A percentile compares a stretch with the other conserved stretches of the same genome.
Evolutionary conservation across 2,797 vertebrate species (phyloP).

Genomic region (Apodemus agrarius): DNA sequence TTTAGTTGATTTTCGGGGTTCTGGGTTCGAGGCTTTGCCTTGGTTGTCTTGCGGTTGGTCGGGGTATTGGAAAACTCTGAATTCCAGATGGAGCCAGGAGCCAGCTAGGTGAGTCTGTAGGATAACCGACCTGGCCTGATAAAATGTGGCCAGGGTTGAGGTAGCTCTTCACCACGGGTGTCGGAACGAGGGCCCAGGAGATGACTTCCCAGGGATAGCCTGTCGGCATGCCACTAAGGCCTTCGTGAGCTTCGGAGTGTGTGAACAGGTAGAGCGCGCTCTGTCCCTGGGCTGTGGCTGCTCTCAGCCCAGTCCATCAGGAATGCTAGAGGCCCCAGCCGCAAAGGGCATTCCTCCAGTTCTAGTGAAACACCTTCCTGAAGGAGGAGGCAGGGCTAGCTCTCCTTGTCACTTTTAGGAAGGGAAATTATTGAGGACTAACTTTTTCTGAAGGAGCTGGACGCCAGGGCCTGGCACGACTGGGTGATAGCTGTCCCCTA

Average conservation of each 20-base stretch:
- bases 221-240: slow-evolving; percentile 71
- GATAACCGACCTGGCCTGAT: slow-evolving; percentile 10
- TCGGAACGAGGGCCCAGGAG: slow-evolving; percentile 35
- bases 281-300: slow-evolving; percentile 50
- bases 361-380: neutral
- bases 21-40: neutral
- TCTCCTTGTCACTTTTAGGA: neutral
- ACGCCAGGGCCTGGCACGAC: neutral
- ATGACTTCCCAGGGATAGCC: slow-evolving; percentile 66
- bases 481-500: rapidly evolving
- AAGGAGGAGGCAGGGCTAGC: neutral
- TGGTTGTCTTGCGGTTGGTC: neutral
- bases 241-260: slow-evolving; percentile 78
- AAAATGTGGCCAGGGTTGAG: slow-evolving; percentile 72
- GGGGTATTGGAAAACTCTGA: neutral
- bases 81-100: slow-evolving; percentile 38
- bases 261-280: slow-evolving; percentile 82
- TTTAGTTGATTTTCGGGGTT: neutral
- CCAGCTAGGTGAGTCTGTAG: slow-evolving; percentile 40
- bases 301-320: slow-evolving; percentile 69
- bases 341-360: neutral
- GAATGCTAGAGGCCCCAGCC: neutral
- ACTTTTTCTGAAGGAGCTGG: neutral
- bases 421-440: neutral
- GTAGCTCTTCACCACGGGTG: slow-evolving; percentile 36